These are phyloP conservation scores for Erpetoichthys calabaricus DNA, from an alignment of 2,797 vertebrate species.

Conservation along the genomic window DNA sequence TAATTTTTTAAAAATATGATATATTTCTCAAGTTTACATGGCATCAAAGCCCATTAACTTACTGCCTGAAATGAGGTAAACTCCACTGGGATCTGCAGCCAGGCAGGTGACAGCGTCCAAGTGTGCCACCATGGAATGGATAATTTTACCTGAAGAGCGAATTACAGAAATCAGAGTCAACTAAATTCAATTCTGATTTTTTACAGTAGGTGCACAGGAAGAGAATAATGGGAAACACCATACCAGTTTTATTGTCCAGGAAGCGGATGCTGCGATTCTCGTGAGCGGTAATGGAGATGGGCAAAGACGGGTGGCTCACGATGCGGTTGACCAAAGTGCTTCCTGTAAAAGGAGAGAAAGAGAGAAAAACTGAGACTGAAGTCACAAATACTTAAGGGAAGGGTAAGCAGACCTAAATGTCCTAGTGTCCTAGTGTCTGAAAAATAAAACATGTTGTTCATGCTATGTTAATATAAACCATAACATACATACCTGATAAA, in stretches of 20 bases:
- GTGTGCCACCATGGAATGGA: conserved; percentile 84
- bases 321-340: conserved; percentile 73
- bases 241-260: conserved; percentile 78
- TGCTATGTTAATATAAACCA: no score
- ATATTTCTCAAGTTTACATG: no score
- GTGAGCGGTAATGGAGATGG: conserved; percentile 71
- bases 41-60: conserved; percentile 27
- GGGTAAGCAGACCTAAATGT: no score
- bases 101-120: conserved; percentile 80
- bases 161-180: background rate
- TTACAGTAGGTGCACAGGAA: background rate
- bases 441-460: no score
- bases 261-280: conserved; percentile 80
- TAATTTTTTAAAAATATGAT: no score
- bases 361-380: background rate
- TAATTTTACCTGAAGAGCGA: conserved; percentile 52
- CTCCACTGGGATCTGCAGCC: conserved; percentile 73
- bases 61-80: conserved; percentile 86
- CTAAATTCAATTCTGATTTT: background rate
- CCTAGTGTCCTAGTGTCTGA: no score
- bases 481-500: no score
- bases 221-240: conserved; percentile 1
- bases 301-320: conserved; percentile 68
- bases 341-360: conserved; percentile 34
- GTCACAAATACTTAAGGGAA: no score